Evolutionary conservation across 2,888 invertebrate species (phyloP).

Genomic region (Erebia epiphron): DNA sequence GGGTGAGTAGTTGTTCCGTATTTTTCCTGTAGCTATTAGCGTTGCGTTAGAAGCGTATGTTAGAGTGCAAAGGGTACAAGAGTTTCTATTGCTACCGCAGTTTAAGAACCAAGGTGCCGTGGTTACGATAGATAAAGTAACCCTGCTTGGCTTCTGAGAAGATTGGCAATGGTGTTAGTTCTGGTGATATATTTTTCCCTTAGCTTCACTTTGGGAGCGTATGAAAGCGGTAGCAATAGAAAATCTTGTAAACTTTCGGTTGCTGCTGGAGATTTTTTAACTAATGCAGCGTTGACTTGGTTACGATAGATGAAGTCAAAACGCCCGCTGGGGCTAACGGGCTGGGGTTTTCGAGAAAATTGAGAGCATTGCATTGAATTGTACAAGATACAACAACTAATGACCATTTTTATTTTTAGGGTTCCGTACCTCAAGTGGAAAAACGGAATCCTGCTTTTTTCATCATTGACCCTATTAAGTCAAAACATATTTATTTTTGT

Average conservation of each 20-base stretch:
- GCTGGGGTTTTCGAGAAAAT: slow-evolving; percentile 73
- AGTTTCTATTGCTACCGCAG: slow-evolving; percentile 80
- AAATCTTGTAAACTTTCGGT: too few species aligned
- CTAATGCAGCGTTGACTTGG: slow-evolving; percentile 44
- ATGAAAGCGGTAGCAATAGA: too few species aligned
- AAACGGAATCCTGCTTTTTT: too few species aligned
- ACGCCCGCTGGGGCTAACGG: slow-evolving; percentile 47
- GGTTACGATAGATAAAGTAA: slow-evolving; percentile 61
- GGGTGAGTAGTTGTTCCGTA: slow-evolving; percentile 57
- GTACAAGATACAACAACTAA: too few species aligned
- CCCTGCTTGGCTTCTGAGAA: slow-evolving; percentile 74
- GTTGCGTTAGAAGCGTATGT: slow-evolving; percentile 90
- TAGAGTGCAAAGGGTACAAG: slow-evolving; percentile 87
- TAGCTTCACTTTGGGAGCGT: slow-evolving; percentile 86
- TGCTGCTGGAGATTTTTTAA: too few species aligned
- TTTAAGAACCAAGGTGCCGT: slow-evolving; percentile 66
- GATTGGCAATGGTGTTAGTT: slow-evolving; percentile 74
- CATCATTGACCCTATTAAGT: too few species aligned
- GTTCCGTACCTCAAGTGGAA: too few species aligned
- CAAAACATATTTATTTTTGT: too few species aligned
- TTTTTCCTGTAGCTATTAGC: not conserved
- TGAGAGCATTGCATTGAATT: slow-evolving; percentile 41
- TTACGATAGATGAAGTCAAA: slow-evolving; percentile 58
- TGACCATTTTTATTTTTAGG: too few species aligned
- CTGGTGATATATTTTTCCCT: not conserved